Percentiles rank a stretch among this genome's conserved stretches.
phyloP scores from a whole-genome alignment of 53 echinoderm and acorn worm species.

The Astropecten irregularis region DNA sequence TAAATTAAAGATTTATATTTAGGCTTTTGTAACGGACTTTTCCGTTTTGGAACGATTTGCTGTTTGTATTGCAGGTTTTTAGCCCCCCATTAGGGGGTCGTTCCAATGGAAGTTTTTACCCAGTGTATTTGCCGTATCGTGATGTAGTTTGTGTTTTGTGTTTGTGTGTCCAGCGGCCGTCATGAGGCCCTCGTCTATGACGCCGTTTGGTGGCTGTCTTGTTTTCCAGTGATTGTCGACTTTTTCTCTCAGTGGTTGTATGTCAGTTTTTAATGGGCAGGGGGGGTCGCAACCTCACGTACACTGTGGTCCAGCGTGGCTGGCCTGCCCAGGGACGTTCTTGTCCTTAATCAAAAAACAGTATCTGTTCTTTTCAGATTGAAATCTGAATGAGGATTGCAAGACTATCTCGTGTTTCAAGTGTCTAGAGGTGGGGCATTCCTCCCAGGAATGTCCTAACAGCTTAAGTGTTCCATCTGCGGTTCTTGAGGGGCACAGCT shows the following conservation, averaged over 20 bases:
- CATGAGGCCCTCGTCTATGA: neutral
- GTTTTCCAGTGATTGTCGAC: neutral
- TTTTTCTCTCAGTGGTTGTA: conserved; percentile 36
- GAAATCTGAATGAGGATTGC: conserved; percentile 33
- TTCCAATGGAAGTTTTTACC: too few relatives aligned
- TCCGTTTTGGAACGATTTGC: too few relatives aligned
- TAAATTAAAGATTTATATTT: too few relatives aligned
- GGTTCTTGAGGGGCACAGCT: neutral
- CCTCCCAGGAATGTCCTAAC: neutral
- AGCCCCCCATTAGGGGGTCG: too few relatives aligned
- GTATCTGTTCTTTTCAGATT: conserved; percentile 2
- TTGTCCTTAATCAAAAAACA: conserved; percentile 6
- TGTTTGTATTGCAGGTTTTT: too few relatives aligned
- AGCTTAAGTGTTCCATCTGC: neutral
- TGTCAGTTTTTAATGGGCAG: conserved; percentile 38
- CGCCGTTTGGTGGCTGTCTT: conserved; percentile 23
- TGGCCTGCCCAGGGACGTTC: conserved; percentile 19
- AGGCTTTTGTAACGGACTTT: too few relatives aligned
- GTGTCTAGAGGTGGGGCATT: conserved; percentile 17
- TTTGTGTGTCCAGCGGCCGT: too few relatives aligned
- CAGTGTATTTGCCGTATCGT: too few relatives aligned
- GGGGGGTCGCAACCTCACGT: conserved; percentile 20
- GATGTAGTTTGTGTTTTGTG: too few relatives aligned
- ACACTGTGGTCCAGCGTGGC: conserved; percentile 7
- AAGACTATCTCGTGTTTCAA: conserved; percentile 9